phyloP scores from a whole-genome alignment of 2,888 invertebrate genomes.

The Hypolimnas misippus region DNA sequence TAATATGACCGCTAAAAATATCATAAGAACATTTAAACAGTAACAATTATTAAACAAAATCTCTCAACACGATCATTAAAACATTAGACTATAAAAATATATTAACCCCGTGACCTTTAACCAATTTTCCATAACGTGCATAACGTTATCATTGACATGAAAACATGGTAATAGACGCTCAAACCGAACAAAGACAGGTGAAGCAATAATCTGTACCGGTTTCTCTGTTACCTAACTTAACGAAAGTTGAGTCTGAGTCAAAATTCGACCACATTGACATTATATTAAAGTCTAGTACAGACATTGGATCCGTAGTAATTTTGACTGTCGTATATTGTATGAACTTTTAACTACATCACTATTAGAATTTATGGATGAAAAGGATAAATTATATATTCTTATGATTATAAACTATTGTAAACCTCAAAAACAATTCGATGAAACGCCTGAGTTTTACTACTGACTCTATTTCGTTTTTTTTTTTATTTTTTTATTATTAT shows the following conservation, averaged over 20 bases:
- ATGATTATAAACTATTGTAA: too few species aligned
- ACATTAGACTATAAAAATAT: not conserved
- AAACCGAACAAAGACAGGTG: conserved; percentile 52
- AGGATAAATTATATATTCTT: too few species aligned
- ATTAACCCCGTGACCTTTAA: conserved; percentile 15
- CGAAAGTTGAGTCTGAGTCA: conserved; percentile 48
- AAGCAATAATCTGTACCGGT: conserved; percentile 61
- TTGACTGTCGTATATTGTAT: not conserved
- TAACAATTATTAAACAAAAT: too few species aligned
- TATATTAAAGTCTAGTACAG: conserved; percentile 9
- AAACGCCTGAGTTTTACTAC: too few species aligned
- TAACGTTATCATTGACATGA: conserved; percentile 12
- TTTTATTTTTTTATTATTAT: too few species aligned
- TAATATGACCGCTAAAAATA: too few species aligned
- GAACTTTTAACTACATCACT: too few species aligned
- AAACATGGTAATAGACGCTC: conserved; percentile 27
- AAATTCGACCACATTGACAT: conserved; percentile 23
- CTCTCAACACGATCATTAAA: too few species aligned
- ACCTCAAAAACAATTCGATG: too few species aligned
- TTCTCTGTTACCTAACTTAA: conserved; percentile 71
- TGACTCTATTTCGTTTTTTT: too few species aligned
- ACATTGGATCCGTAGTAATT: not conserved
- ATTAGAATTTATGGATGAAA: too few species aligned
- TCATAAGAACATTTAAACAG: too few species aligned
- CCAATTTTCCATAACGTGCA: conserved; percentile 5